phyloP scores from a whole-genome alignment of 2,888 invertebrate species.

The Sesamia inferens region DNA sequence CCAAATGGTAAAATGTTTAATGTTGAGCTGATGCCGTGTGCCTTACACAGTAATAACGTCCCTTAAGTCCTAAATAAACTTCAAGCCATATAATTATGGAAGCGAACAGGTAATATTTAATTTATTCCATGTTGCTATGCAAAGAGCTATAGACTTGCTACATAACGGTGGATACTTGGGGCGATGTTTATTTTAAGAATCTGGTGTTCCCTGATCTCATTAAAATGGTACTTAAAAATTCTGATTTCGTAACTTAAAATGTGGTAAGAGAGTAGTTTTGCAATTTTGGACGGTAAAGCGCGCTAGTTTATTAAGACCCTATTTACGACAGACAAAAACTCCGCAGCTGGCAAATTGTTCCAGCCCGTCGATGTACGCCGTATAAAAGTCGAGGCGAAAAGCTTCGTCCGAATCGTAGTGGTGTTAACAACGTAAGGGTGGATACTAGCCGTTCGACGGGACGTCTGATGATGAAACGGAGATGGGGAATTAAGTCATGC shows the following conservation, averaged over 20 bases:
- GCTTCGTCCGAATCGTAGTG: too few relatives aligned
- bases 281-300: too few relatives aligned
- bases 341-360: too few relatives aligned
- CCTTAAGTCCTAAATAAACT: constrained; percentile 74
- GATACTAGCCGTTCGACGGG: too few relatives aligned
- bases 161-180: constrained; percentile 42
- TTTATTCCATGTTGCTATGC: constrained; percentile 77
- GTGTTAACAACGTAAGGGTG: too few relatives aligned
- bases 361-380: too few relatives aligned
- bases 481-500: too few relatives aligned
- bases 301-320: too few relatives aligned
- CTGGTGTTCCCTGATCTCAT: constrained; percentile 4
- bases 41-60: constrained; percentile 60
- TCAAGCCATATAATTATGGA: constrained; percentile 70
- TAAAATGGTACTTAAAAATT: neutral
- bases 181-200: constrained; percentile 71
- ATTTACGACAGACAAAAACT: too few relatives aligned
- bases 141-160: constrained; percentile 67
- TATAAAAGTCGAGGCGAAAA: too few relatives aligned
- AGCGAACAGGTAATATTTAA: constrained; percentile 77
- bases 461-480: too few relatives aligned
- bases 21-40: constrained; percentile 30
- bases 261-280: too few relatives aligned
- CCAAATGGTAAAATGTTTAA: constrained; percentile 47
- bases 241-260: neutral